Base-by-base conservation (phyloP, 1,140 invertebrate species). In the Drosophila gunungcola region DNA sequence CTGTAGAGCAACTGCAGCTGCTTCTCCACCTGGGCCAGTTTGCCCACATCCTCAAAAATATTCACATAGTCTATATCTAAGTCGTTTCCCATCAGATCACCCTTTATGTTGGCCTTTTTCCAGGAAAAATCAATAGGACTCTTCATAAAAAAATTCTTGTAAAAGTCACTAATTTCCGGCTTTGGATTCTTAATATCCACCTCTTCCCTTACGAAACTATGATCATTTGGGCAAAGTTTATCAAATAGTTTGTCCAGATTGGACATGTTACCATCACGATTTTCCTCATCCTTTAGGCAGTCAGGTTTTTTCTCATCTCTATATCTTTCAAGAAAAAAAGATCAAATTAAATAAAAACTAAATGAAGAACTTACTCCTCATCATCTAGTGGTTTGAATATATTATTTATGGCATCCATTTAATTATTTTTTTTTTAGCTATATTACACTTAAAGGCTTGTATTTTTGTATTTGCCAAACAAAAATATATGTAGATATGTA, bases 1-100 rank as follows among this genome's bases (percentile, higher is more conserved):
- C 72, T 65, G 13, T 73, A 88, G 3, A 73, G 65, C 57, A 88
- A 25, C 4, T 88, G 48, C 21, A 88, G 48, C 0, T 77, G 52
- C n/a, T 80, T 73, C 4, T 89, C 84, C 12, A 79, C 53, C 4
- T 42, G 46, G 6, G 6, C 9, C 13, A 73, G 16, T 3, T 80
- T 79, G 4, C 6, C 46, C 3, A 77, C 5, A 13, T 89, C 42
- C 3, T 80, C 64, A 4, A 74, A 88, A 6, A 88, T 45, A n/a
- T 57, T 63, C 5, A 80, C 45, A 13, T 69, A 89, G 39, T 81
- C 53, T 0, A 86, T 62, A 6, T 89, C 73, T 6, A 64, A 38
- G 0, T 83, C 70, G 0, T 62, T 41, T 21, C 27, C 32, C n/a
- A 39, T 36, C 0, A 57, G 57, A 4, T 42, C 32, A 0, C 60